Evolutionary conservation across 2,888 invertebrate genomes (phyloP), one percentile per base, ranked within the genome.

Genomic region (Drosophila pseudotalamancana): DNA sequence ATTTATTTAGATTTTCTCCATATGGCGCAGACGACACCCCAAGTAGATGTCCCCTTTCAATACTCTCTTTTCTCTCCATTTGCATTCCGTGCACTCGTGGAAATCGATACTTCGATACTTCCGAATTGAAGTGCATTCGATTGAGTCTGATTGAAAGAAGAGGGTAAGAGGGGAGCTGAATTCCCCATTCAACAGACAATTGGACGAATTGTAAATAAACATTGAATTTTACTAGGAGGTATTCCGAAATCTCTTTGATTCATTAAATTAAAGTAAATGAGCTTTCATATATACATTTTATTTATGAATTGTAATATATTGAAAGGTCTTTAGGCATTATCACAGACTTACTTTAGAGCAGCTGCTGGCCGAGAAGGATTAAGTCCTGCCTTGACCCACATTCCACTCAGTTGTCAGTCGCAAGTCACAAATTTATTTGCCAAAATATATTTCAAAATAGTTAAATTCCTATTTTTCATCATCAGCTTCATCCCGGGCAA

Each of bases 401-500:
- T 69, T 71, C n/a, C 14, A 19, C 6, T 6, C 54, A 55, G 37
- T 48, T 40, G 48, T 21, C 50, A 55, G 25, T 37, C 23, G 16
- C 61, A 59, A 27, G 12, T 59, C 48, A 25, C 50, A 56, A 64
- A 76, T 70, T 61, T 73, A 63, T 73, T 70, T 77, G 61, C 54
- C 46, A 60, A 80, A 63, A 82, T 84, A 51, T 76, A 64, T 78
- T 70, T 72, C 60, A 51, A 72, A 87, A 82, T 81, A 87, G 75
- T 85, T 82, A 85, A 82, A 82, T 82, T 87, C 75, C 55, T 82
- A 82, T 85, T 78, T 85, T 78, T 75, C 82, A 85, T 66, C 81
- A 65, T 81, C 81, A 61, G 57, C 49, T 16, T 16, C 45, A 5
- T 42, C 9, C 23, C 6, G 29, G 18, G 23, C 35, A 61, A 19